These are phyloP conservation scores for Sycobia sp. DNA, from an alignment of 1,140 invertebrate genomes.

Conservation along the genomic window DNA sequence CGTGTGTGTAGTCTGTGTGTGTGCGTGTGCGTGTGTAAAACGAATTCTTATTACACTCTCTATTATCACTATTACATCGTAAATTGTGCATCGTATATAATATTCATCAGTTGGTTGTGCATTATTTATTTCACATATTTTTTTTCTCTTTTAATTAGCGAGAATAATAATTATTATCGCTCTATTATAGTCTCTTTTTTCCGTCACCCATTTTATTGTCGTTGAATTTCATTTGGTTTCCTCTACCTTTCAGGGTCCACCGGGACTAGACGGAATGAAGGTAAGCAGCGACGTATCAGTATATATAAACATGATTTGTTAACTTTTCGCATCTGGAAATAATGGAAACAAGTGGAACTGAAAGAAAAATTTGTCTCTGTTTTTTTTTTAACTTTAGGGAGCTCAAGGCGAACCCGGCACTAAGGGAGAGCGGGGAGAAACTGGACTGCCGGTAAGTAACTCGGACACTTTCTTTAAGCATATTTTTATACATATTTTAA, in stretches of 20 bases:
- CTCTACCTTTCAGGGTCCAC: slow-evolving; percentile 66
- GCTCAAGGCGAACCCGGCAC: slow-evolving; percentile 87
- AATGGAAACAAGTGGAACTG: no score
- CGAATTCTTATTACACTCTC: no score
- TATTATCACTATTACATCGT: not conserved
- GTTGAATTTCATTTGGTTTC: slow-evolving; percentile 58
- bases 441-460: slow-evolving; percentile 84
- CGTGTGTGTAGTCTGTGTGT: slow-evolving; percentile 8
- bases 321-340: no score
- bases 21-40: no score
- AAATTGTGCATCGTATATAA: slow-evolving; percentile 29
- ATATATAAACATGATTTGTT: not conserved
- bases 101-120: slow-evolving; percentile 27
- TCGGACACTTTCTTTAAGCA: no score
- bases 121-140: slow-evolving; percentile 20
- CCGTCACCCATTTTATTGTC: slow-evolving; percentile 31
- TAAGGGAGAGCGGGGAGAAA: slow-evolving; percentile 89
- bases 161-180: not conserved
- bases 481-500: no score
- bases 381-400: slow-evolving; percentile 71
- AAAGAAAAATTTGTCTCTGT: slow-evolving; percentile 22
- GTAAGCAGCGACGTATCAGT: slow-evolving; percentile 57
- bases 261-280: slow-evolving; percentile 73
- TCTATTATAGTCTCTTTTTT: slow-evolving; percentile 18
- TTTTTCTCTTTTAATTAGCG: slow-evolving; percentile 10